Conservation (phyloP, 2,113 vertebrate genomes). For the Paralichthys olivaceus region DNA sequence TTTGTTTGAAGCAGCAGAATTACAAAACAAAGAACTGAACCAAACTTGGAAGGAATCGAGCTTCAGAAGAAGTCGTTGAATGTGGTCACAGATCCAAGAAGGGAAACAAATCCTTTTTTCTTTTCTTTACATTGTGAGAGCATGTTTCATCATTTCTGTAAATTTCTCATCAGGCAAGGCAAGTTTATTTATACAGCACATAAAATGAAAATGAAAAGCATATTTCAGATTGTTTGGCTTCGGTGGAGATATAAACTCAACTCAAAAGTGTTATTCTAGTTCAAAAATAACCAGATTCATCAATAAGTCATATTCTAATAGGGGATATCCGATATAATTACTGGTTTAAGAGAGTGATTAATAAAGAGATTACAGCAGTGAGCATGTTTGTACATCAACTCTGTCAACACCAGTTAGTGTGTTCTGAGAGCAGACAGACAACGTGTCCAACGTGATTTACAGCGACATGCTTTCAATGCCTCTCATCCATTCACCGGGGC, state of each 20-base stretch:
- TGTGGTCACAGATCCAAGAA: too few relatives aligned
- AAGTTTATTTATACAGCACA: too few relatives aligned
- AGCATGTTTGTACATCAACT: conserved; percentile 11
- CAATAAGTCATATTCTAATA: conserved; percentile 6
- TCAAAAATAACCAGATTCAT: conserved; percentile 1
- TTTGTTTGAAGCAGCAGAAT: not conserved
- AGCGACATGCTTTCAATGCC: conserved; percentile 2
- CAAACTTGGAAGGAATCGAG: too few relatives aligned
- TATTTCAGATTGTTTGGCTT: not conserved
- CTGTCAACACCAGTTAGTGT: conserved; percentile 29
- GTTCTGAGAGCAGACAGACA: conserved; percentile 15
- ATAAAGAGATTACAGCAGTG: not conserved
- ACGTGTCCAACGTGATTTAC: not conserved
- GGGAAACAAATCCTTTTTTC: too few relatives aligned
- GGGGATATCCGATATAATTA: conserved; percentile 3
- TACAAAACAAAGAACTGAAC: too few relatives aligned
- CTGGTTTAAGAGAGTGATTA: conserved; percentile 13
- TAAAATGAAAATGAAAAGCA: not conserved
- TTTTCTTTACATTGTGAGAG: too few relatives aligned
- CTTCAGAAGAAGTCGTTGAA: too few relatives aligned
- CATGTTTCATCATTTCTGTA: too few relatives aligned
- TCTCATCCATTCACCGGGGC: conserved; percentile 17
- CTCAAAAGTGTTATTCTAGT: not conserved
- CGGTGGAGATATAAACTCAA: not conserved
- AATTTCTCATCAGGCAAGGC: too few relatives aligned